Evolutionary conservation across 2,113 vertebrate genomes (phyloP).

Genomic region (Phyllostomus discolor): DNA sequence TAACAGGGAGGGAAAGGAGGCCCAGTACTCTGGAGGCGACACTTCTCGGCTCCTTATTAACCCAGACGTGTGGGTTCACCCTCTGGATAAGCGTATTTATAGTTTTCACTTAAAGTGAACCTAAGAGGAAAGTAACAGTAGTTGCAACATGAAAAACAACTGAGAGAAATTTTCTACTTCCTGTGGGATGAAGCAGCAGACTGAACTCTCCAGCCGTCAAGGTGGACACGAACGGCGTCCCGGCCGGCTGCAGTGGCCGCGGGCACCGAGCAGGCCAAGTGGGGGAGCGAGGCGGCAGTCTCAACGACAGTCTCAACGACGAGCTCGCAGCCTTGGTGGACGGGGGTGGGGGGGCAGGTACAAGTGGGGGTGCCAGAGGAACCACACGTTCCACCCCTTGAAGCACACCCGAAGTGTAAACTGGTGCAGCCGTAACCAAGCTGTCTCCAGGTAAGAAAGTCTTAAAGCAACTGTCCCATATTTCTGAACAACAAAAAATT

Average conservation of each 20-base stretch:
- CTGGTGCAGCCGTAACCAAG: neutral
- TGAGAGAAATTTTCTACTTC: neutral
- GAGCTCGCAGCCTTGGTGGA: neutral
- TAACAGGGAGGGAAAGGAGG: neutral
- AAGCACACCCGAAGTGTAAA: neutral
- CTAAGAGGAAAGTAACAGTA: neutral
- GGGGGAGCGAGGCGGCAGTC: too few species aligned
- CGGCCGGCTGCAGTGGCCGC: neutral
- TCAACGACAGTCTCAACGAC: neutral
- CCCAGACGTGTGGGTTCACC: neutral
- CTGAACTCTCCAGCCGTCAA: neutral
- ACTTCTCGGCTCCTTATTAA: neutral
- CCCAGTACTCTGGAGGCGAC: neutral
- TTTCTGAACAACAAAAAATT: neutral
- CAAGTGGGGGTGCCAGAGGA: neutral
- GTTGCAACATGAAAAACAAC: neutral
- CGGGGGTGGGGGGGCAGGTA: neutral
- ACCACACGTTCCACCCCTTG: too few species aligned
- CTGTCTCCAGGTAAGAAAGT: neutral
- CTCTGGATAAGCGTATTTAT: neutral
- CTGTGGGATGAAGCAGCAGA: neutral
- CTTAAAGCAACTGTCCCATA: neutral
- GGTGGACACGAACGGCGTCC: neutral
- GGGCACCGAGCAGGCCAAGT: neutral
- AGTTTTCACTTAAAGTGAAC: slow-evolving; percentile 4